Conservation (phyloP, 2,888 invertebrate genomes). For the Apeira syringaria region DNA sequence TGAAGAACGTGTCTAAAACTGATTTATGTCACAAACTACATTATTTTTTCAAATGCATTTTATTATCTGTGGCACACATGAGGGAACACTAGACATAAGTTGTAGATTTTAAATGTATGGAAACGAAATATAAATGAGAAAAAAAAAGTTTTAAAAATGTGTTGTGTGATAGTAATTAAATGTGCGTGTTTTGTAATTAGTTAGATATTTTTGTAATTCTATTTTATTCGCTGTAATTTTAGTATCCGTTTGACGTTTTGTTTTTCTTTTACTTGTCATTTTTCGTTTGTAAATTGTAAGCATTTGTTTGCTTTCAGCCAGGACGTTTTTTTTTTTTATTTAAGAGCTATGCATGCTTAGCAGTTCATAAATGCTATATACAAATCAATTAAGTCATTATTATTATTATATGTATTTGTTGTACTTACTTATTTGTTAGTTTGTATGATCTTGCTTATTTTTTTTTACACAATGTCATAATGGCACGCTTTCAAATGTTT, state of each 20-base stretch:
- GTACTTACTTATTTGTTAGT: constrained; percentile 80
- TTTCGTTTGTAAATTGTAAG: constrained; percentile 82
- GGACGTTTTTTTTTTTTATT: constrained; percentile 50
- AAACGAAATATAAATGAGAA: constrained; percentile 38
- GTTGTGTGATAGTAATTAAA: constrained; percentile 56
- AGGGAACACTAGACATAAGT: constrained; percentile 29
- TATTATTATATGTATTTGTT: constrained; percentile 73
- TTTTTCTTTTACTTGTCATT: constrained; percentile 29
- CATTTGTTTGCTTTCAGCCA: constrained; percentile 82
- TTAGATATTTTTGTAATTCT: constrained; percentile 43
- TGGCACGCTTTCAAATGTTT: constrained; percentile 84
- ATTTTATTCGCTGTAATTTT: constrained; percentile 31
- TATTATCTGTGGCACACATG: constrained; percentile 17
- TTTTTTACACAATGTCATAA: constrained; percentile 65
- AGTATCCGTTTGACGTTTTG: constrained; percentile 45
- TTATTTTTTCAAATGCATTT: constrained; percentile 18
- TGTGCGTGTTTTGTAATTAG: constrained; percentile 52
- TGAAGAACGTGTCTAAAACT: constrained; percentile 7
- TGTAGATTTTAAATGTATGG: constrained; percentile 26
- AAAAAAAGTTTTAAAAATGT: constrained; percentile 27
- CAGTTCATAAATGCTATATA: constrained; percentile 80
- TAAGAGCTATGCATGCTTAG: constrained; percentile 81
- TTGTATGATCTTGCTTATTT: constrained; percentile 59
- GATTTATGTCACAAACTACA: constrained; percentile 18
- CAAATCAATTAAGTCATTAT: constrained; percentile 56